phyloP scores from a whole-genome alignment of 2,113 vertebrate species.

The Brienomyrus brachyistius region DNA sequence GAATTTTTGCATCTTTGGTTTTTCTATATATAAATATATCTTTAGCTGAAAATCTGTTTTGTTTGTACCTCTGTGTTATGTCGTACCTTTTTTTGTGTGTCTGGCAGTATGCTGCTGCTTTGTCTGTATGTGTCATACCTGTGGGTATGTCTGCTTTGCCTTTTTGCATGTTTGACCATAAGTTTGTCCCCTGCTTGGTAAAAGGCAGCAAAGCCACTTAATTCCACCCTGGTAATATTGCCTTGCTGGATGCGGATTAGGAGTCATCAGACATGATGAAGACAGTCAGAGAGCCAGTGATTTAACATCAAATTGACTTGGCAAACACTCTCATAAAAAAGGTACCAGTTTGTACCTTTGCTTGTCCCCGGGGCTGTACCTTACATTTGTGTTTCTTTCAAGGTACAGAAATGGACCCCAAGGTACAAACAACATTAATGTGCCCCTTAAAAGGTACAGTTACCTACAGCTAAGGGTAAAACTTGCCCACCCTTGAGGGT shows the following conservation, averaged over 20 bases:
- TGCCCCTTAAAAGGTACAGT: too few relatives aligned
- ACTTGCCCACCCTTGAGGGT: too few relatives aligned
- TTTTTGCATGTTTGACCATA: slow-evolving; percentile 9
- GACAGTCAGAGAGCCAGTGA: slow-evolving; percentile 28
- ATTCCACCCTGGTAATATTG: slow-evolving; percentile 53
- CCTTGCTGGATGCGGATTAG: slow-evolving; percentile 35
- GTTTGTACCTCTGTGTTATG: not conserved
- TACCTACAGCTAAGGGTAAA: too few relatives aligned
- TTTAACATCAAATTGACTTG: not conserved
- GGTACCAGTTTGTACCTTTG: too few relatives aligned
- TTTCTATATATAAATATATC: not conserved
- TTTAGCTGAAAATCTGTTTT: not conserved
- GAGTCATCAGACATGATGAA: slow-evolving; percentile 44
- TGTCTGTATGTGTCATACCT: not conserved
- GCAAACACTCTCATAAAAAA: not conserved
- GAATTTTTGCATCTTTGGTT: not conserved
- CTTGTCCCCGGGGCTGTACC: too few relatives aligned
- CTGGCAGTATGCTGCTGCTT: not conserved
- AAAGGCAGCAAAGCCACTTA: slow-evolving; percentile 50
- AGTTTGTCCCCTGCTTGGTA: slow-evolving; percentile 47
- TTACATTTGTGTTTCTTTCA: too few relatives aligned
- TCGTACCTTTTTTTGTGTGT: not conserved
- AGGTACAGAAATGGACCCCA: too few relatives aligned
- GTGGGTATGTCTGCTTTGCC: not conserved
- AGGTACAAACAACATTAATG: too few relatives aligned